These are phyloP conservation scores for Eilema depressum DNA, from an alignment of 2,888 invertebrate species.

Conservation along the genomic window DNA sequence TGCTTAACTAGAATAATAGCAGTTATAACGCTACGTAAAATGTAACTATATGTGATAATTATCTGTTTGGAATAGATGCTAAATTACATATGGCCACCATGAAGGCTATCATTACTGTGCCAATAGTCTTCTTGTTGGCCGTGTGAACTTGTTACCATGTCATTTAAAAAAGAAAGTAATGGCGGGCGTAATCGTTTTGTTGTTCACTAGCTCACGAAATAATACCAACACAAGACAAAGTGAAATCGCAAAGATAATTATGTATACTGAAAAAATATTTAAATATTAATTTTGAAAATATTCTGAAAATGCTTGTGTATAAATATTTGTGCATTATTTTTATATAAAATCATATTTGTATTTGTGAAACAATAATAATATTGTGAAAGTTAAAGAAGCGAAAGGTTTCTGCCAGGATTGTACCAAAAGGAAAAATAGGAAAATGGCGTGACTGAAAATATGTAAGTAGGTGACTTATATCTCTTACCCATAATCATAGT, in stretches of 20 bases:
- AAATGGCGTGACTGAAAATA: no score
- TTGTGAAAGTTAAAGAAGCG: no score
- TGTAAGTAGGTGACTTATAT: no score
- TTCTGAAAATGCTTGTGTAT: no score
- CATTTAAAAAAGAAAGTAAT: conserved; percentile 15
- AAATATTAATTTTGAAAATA: no score
- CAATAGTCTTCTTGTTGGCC: conserved; percentile 5
- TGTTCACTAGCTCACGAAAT: neutral
- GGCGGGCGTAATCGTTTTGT: neutral
- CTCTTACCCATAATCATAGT: no score
- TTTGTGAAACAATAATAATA: no score
- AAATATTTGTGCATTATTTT: no score
- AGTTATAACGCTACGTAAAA: neutral
- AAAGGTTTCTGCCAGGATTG: no score
- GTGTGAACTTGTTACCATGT: conserved; percentile 11
- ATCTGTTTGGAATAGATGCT: neutral
- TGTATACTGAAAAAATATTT: no score
- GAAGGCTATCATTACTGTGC: neutral
- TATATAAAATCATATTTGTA: no score
- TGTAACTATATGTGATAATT: conserved; percentile 3
- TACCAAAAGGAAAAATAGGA: no score
- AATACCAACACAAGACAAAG: neutral
- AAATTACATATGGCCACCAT: conserved; percentile 5
- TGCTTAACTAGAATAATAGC: neutral
- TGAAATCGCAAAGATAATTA: neutral